Conservation (phyloP, 2,797 vertebrate genomes). For the Australoheros facetus region DNA sequence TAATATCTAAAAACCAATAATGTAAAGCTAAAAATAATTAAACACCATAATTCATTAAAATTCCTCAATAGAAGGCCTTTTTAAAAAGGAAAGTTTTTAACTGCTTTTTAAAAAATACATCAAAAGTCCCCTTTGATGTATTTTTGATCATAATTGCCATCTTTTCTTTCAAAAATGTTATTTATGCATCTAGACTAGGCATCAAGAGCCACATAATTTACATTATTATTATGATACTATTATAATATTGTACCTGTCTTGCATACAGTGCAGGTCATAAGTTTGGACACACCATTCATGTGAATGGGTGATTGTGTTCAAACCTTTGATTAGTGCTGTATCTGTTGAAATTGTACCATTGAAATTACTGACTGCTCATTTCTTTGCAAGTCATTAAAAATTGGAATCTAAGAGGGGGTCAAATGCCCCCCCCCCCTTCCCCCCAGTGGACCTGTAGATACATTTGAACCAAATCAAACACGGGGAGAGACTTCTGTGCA, state of each 20-base stretch:
- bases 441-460: neutral
- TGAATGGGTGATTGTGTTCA: no score
- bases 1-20: no score
- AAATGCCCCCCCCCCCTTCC: no score
- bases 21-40: no score
- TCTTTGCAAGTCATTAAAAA: neutral
- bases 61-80: no score
- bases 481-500: no score
- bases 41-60: no score
- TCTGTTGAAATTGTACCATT: neutral
- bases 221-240: neutral
- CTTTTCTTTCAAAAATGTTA: neutral
- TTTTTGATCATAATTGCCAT: constrained; percentile 1
- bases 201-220: neutral
- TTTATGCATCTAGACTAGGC: neutral
- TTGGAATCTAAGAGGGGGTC: no score
- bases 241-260: neutral
- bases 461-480: neutral
- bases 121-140: neutral
- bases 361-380: neutral
- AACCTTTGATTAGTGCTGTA: neutral
- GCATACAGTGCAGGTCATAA: no score
- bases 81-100: no score
- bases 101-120: no score
- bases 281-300: no score